Percentiles rank a stretch among this genome's conserved stretches.
These are phyloP conservation scores for Hirudinaria manillensis DNA, from an alignment of 2,888 invertebrate species.

Conservation along the genomic window DNA sequence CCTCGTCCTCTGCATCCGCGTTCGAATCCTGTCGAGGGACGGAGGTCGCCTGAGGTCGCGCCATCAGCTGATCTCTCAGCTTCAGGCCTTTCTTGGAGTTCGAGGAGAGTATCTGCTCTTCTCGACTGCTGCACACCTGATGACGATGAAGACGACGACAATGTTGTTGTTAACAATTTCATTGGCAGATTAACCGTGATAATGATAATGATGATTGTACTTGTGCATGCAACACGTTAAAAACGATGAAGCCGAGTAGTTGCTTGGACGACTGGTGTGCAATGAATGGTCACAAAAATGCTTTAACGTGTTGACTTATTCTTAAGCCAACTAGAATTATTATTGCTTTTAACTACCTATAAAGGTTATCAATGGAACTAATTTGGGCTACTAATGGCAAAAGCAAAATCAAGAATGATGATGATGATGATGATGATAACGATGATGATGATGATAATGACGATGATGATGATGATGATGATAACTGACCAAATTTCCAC, in stretches of 20 bases:
- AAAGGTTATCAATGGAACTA: not conserved
- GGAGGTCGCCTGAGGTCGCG: conserved; percentile 41
- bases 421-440: conserved; percentile 35
- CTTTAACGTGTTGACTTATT: too few relatives aligned
- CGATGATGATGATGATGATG: not conserved
- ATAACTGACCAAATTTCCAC: conserved; percentile 70
- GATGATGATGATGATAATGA: too few relatives aligned
- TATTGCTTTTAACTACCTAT: not conserved
- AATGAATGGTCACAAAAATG: too few relatives aligned
- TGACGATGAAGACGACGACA: not conserved
- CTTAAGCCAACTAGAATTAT: not conserved
- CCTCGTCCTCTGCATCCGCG: not conserved
- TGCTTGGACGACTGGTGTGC: too few relatives aligned
- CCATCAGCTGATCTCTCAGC: conserved; percentile 63
- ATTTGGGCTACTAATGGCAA: too few relatives aligned
- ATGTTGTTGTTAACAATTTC: not conserved
- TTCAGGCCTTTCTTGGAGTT: conserved; percentile 67
- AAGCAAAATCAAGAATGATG: too few relatives aligned
- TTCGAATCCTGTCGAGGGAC: not conserved
- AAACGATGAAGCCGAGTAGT: too few relatives aligned
- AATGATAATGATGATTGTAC: not conserved
- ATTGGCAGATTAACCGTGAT: not conserved
- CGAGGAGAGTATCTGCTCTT: conserved; percentile 64
- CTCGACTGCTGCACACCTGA: conserved; percentile 68
- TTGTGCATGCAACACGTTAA: not conserved